phyloP scores from a whole-genome alignment of 2,888 invertebrate species.

The Drosophila infuscata region DNA sequence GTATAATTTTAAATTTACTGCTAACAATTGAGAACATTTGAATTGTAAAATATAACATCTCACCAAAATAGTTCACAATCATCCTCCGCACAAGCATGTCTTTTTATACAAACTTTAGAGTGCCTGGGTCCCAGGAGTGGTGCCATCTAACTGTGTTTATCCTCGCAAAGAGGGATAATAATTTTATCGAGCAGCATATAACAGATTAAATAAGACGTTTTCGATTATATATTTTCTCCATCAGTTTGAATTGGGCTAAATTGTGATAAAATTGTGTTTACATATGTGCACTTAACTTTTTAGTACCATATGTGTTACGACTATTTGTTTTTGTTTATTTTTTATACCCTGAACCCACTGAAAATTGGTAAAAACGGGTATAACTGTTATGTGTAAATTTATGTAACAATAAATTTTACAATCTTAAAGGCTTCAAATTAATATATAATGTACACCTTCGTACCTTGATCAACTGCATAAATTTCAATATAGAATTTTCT shows the following conservation, averaged over 20 bases:
- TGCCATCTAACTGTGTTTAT: background rate
- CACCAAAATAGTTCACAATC: background rate
- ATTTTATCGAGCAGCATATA: background rate
- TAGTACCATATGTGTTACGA: background rate
- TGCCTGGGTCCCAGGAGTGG: background rate
- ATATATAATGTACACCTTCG: background rate
- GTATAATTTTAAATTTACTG: background rate
- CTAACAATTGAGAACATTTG: background rate
- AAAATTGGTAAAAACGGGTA: background rate
- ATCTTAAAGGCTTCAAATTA: background rate
- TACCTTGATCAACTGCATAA: background rate
- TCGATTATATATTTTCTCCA: background rate
- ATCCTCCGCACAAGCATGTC: too few species aligned
- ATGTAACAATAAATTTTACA: background rate
- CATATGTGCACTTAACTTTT: background rate
- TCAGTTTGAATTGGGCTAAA: background rate
- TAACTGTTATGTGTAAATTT: background rate
- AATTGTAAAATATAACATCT: background rate
- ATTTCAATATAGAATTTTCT: background rate
- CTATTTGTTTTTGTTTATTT: background rate
- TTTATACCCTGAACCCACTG: background rate
- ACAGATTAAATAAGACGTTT: background rate
- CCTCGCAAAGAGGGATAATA: background rate
- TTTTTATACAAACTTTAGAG: background rate
- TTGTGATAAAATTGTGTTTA: background rate